Conservation (phyloP, 1,140 invertebrate genomes). For the Anastatus disparis region DNA sequence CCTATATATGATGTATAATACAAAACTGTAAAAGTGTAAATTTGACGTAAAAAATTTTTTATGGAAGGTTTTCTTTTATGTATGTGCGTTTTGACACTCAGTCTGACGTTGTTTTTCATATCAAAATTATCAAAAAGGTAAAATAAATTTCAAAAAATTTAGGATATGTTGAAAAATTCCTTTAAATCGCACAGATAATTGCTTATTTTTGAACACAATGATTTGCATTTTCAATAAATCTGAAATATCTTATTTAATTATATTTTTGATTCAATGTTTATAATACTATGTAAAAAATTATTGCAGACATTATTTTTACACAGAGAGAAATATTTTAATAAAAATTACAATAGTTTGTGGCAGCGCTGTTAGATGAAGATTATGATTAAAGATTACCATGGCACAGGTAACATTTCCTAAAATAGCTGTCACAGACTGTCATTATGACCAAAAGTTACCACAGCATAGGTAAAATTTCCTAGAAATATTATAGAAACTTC, state of each 20-base stretch:
- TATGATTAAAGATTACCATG: no score
- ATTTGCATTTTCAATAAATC: background rate
- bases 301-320: no score
- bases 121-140: conserved; percentile 16
- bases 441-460: no score
- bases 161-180: background rate
- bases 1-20: conserved; percentile 17
- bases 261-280: background rate
- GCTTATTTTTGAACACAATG: background rate
- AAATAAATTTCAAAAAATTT: conserved; percentile 5
- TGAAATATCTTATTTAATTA: background rate
- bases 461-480: no score
- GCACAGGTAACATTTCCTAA: no score
- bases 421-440: no score
- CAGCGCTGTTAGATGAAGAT: no score
- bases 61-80: no score
- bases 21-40: conserved; percentile 37
- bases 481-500: no score
- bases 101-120: conserved; percentile 1
- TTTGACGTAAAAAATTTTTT: conserved; percentile 17
- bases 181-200: background rate
- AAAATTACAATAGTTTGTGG: no score
- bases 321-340: no score
- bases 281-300: background rate
- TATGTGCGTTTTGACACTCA: conserved; percentile 1